Base-by-base conservation (phyloP, 2,888 invertebrate genomes). In the Drosophila paranaensis region DNA sequence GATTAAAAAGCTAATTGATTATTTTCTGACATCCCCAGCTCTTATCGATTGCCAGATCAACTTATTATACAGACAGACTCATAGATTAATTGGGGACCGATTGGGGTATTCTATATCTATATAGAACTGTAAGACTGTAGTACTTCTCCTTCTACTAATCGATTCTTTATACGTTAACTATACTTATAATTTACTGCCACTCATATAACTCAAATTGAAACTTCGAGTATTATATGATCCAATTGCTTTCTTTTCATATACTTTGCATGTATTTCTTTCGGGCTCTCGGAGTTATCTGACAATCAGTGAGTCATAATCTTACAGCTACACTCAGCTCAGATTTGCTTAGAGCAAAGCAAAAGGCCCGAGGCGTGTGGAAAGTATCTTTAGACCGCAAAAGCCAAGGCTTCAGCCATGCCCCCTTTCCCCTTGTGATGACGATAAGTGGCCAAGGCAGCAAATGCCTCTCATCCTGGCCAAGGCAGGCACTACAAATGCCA, bases 331-430 rank as follows among this genome's bases (percentile, higher is more conserved):
- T 48, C 48, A 10, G 48, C 11, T 11, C 20, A 53, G 35, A 51
- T 37, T n/a, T 5, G 16, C 39, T 39, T 25, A 42, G 25, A 33
- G 64, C 37, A 65, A 39, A 10, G 6, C 25, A 25, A 40, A 27
- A 20, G 25, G 48, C 65, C 27, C 20, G 25, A 25, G 45, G 25
- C 8, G 14, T 60, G 30, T 5, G 3, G 42, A 40, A 43, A n/a
- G 42, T 40, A 63, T 63, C 33, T 27, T 63, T 63, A 9, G 30
- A 39, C 57, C 60, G 57, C 77, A 61, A 46, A 35, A 55, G 42
- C 16, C 58, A 43, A 43, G 48, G 46, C 16, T 42, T 4, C 39
- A n/a, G 35, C 57, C 46, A 27, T 25, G 20, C 39, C 27, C 43
- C 53, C 53, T 48, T 11, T 39, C 33, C 11, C 2, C 6, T 16